Evolutionary conservation across 2,888 invertebrate genomes (phyloP).

Genomic region (Pterostichus niger): DNA sequence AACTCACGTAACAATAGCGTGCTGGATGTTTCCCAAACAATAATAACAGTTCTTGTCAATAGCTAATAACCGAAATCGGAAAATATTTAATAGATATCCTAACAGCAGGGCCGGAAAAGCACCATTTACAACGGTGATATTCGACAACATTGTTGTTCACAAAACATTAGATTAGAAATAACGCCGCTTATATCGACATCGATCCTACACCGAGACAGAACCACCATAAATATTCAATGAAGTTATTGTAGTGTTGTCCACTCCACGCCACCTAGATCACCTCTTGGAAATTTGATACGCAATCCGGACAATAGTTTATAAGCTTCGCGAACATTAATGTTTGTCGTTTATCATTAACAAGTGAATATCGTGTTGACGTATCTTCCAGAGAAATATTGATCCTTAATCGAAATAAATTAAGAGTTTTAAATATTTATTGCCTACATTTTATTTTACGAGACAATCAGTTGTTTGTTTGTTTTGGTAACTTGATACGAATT

Average conservation of each 20-base stretch:
- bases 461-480: constrained; percentile 19
- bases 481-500: constrained; percentile 24
- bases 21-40: constrained; percentile 7
- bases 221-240: constrained; percentile 31
- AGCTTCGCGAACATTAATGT: no score
- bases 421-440: constrained; percentile 12
- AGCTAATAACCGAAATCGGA: neutral
- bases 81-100: constrained; percentile 32
- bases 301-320: neutral
- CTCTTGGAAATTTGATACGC: constrained; percentile 11
- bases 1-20: neutral
- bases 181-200: constrained; percentile 24
- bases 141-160: constrained; percentile 26
- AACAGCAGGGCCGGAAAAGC: neutral
- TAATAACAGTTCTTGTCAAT: neutral
- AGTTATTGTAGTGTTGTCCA: constrained; percentile 21
- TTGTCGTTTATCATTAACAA: no score
- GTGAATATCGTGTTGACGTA: no score
- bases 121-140: constrained; percentile 14
- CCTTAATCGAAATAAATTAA: neutral
- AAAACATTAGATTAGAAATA: constrained; percentile 47
- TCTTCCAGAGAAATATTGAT: neutral
- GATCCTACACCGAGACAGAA: neutral
- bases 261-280: neutral
- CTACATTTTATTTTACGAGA: constrained; percentile 8